These are phyloP conservation scores for Tenthredo scrophulariae DNA, from an alignment of 2,888 invertebrate genomes.

Conservation along the genomic window DNA sequence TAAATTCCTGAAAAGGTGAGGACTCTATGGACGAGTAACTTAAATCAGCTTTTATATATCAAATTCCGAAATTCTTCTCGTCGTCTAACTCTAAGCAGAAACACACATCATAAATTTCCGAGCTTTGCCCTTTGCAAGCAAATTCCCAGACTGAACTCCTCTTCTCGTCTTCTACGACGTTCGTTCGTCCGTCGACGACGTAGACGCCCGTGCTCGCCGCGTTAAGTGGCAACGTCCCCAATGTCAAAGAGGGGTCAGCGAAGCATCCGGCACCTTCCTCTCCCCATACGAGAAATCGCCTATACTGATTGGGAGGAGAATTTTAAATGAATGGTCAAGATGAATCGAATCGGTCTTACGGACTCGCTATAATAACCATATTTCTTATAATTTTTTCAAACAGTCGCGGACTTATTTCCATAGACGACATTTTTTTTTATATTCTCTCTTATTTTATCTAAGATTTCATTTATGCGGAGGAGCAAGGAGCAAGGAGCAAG, in stretches of 20 bases:
- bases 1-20: neutral
- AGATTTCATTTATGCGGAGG: neutral
- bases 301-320: neutral
- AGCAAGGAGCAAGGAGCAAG: too few relatives aligned
- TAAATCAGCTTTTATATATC: neutral
- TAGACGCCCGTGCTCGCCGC: slow-evolving; percentile 1
- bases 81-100: neutral
- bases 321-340: neutral
- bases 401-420: neutral
- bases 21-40: neutral
- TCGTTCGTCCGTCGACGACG: slow-evolving; percentile 54
- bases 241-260: slow-evolving; percentile 41
- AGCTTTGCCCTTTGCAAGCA: slow-evolving; percentile 53
- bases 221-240: slow-evolving; percentile 35
- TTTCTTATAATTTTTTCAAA: neutral
- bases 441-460: neutral
- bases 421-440: neutral
- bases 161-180: slow-evolving; percentile 63
- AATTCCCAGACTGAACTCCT: slow-evolving; percentile 70
- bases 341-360: neutral
- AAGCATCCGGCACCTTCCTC: slow-evolving; percentile 26
- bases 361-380: neutral
- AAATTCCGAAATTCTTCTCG: neutral
- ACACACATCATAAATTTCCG: neutral
- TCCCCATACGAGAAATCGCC: neutral